Evolutionary conservation across 2,113 vertebrate species (phyloP).

Genomic region (Platysteira castanea): DNA sequence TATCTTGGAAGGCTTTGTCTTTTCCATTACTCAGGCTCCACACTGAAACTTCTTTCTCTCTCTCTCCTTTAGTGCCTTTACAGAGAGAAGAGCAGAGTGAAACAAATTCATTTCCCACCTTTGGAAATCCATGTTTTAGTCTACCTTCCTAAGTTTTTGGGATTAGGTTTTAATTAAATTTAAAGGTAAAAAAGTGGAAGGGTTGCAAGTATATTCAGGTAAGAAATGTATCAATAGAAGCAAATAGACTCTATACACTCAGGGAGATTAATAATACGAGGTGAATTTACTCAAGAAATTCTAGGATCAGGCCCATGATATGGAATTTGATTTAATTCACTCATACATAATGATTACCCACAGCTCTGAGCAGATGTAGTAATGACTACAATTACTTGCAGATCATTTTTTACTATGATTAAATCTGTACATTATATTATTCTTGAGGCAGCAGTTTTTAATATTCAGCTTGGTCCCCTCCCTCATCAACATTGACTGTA

Average conservation of each 20-base stretch:
- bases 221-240: background rate
- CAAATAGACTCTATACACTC: background rate
- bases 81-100: background rate
- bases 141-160: background rate
- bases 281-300: constrained; percentile 8
- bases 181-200: no score
- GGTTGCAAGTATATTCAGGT: background rate
- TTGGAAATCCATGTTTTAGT: background rate
- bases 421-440: constrained; percentile 57
- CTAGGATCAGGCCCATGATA: constrained; percentile 32
- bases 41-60: background rate
- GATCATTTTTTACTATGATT: constrained; percentile 66
- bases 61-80: background rate
- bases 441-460: constrained; percentile 55
- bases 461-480: constrained; percentile 40
- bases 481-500: background rate
- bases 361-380: constrained; percentile 62
- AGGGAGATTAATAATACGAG: background rate
- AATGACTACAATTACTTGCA: constrained; percentile 66
- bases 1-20: background rate
- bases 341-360: constrained; percentile 62
- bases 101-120: background rate
- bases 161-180: background rate
- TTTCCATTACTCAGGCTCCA: background rate
- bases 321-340: constrained; percentile 55